A percentile compares a stretch with the other conserved stretches of the same genome.
Conservation (phyloP, 2,888 invertebrate species). For the Sabatieria punctata region DNA sequence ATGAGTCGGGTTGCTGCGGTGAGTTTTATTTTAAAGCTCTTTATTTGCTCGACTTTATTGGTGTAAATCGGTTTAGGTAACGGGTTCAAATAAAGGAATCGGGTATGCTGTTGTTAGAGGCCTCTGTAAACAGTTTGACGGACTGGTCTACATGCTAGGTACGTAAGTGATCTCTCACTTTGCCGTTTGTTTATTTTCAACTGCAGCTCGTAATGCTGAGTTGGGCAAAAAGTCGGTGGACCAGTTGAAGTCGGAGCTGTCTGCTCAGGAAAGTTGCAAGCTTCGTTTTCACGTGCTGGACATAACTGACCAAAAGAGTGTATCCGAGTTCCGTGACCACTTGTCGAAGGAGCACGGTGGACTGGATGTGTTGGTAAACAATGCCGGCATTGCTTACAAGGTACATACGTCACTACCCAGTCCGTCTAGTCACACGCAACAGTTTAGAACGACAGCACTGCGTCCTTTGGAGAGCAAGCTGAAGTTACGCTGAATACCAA, state of each 20-base stretch:
- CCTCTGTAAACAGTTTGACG: slow-evolving; percentile 27
- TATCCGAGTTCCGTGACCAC: slow-evolving; percentile 44
- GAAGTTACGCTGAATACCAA: slow-evolving; percentile 51
- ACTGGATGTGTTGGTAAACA: slow-evolving; percentile 56
- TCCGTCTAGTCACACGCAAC: neutral
- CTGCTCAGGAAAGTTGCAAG: too few species aligned
- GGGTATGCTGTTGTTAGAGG: slow-evolving; percentile 10
- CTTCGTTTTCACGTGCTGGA: slow-evolving; percentile 17
- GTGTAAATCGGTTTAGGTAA: slow-evolving; percentile 11
- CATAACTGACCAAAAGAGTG: slow-evolving; percentile 36
- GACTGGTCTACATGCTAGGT: slow-evolving; percentile 28
- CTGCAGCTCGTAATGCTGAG: slow-evolving; percentile 13
- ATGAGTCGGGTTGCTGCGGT: too few species aligned
- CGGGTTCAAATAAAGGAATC: slow-evolving; percentile 12
- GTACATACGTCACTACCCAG: slow-evolving; percentile 19
- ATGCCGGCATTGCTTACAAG: slow-evolving; percentile 52
- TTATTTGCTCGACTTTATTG: too few species aligned
- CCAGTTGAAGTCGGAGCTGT: neutral
- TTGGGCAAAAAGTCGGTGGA: slow-evolving; percentile 13
- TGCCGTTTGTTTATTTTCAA: neutral
- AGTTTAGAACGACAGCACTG: slow-evolving; percentile 36
- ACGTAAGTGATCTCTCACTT: slow-evolving; percentile 3
- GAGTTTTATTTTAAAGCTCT: too few species aligned
- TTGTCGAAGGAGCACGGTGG: slow-evolving; percentile 47
- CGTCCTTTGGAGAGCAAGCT: slow-evolving; percentile 50